Evolutionary conservation across 1,140 invertebrate genomes (phyloP).

Genomic region (Wasmannia auropunctata): DNA sequence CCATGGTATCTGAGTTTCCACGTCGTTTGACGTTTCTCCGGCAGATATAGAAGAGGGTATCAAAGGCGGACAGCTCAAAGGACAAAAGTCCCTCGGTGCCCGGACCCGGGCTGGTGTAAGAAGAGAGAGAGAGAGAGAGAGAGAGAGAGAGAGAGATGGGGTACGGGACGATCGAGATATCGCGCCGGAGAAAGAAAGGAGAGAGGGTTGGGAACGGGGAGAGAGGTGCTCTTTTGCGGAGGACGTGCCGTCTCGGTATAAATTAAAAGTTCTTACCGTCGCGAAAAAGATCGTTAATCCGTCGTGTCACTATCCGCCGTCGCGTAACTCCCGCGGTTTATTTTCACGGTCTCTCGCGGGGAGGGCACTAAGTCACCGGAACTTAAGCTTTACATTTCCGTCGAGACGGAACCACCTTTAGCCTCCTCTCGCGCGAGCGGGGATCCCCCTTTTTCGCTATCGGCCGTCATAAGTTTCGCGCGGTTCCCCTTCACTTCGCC

Average conservation of each 20-base stretch:
- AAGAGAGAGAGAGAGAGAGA: not conserved
- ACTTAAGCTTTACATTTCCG: constrained; percentile 65
- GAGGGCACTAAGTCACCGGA: constrained; percentile 56
- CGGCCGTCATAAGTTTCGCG: constrained; percentile 36
- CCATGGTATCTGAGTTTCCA: constrained; percentile 67
- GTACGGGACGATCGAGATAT: constrained; percentile 36
- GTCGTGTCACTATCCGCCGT: constrained; percentile 69
- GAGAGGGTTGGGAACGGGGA: not conserved
- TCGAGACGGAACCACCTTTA: constrained; percentile 1
- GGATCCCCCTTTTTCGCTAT: constrained; percentile 21
- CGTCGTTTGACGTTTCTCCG: constrained; percentile 64
- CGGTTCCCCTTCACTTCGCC: not conserved
- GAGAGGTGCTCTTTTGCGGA: constrained; percentile 22
- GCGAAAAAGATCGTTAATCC: constrained; percentile 74
- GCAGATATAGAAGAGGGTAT: constrained; percentile 54
- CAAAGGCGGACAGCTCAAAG: constrained; percentile 37
- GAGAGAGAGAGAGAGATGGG: not conserved
- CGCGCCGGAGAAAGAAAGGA: not conserved
- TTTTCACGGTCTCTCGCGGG: constrained; percentile 55
- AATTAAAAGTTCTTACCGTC: constrained; percentile 76
- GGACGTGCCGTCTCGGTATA: constrained; percentile 68
- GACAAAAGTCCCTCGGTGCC: constrained; percentile 61
- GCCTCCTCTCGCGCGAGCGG: not conserved
- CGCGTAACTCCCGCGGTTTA: constrained; percentile 68
- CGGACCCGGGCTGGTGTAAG: not conserved